These are phyloP conservation scores for Scaptomyza parva DNA, from an alignment of 2,888 invertebrate species.

Conservation along the genomic window DNA sequence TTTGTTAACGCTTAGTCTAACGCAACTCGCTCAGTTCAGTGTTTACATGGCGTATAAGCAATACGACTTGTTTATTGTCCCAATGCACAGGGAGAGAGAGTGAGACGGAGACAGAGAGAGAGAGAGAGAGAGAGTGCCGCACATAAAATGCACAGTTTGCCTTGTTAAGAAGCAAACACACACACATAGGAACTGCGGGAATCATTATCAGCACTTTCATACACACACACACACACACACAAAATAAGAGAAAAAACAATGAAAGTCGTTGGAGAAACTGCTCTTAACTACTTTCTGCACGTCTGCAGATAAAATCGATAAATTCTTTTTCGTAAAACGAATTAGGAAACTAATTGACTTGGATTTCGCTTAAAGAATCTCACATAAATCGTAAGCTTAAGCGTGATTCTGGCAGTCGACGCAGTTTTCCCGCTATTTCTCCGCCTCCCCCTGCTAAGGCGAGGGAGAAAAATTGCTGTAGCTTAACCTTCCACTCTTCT, in stretches of 20 bases:
- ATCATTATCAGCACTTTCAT: slow-evolving; percentile 75
- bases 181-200: slow-evolving; percentile 33
- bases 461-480: not conserved
- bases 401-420: slow-evolving; percentile 75
- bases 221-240: slow-evolving; percentile 10
- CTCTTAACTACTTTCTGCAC: slow-evolving; percentile 81
- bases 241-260: slow-evolving; percentile 22
- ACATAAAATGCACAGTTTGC: slow-evolving; percentile 63
- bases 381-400: slow-evolving; percentile 80
- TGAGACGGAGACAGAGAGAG: slow-evolving; percentile 29
- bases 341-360: slow-evolving; percentile 81
- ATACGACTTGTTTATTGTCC: slow-evolving; percentile 74
- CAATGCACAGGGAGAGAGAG: slow-evolving; percentile 19
- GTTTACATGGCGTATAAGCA: slow-evolving; percentile 68
- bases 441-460: not conserved
- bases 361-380: slow-evolving; percentile 80
- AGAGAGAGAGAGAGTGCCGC: slow-evolving; percentile 34
- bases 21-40: not conserved
- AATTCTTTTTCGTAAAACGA: slow-evolving; percentile 81
- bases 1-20: slow-evolving; percentile 41
- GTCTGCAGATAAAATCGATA: slow-evolving; percentile 81
- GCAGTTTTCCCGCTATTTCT: slow-evolving; percentile 15
- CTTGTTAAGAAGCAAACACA: slow-evolving; percentile 38
- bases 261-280: slow-evolving; percentile 62
- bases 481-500: slow-evolving; percentile 5